phyloP scores from a whole-genome alignment of 1,140 invertebrate species.

The Diabrotica virgifera region DNA sequence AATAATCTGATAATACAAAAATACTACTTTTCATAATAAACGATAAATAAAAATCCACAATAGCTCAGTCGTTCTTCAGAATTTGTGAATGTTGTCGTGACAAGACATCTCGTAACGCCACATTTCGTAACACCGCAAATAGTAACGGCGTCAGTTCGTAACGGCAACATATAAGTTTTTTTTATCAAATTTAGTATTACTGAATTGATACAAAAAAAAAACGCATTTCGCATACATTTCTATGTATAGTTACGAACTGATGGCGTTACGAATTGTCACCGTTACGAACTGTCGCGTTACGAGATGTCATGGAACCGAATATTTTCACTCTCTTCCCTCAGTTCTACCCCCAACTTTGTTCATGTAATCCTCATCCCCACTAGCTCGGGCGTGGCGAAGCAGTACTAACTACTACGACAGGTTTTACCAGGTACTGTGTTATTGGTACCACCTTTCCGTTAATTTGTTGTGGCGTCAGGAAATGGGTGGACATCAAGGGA shows the following conservation, averaged over 20 bases:
- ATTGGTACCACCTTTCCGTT: conserved; percentile 43
- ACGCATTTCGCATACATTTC: no score
- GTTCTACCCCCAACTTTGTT: background rate
- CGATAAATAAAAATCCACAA: background rate
- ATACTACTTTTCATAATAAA: background rate
- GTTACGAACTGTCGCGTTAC: no score
- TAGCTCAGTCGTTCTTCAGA: background rate
- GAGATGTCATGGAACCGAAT: no score
- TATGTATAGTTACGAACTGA: no score
- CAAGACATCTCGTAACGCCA: no score
- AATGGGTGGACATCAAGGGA: conserved; percentile 41
- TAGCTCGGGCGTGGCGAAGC: conserved; percentile 42
- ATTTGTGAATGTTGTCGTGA: conserved; percentile 3
- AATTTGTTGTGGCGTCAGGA: conserved; percentile 41
- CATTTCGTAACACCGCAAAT: no score
- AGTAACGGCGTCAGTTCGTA: no score
- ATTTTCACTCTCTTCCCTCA: background rate
- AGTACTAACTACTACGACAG: conserved; percentile 45
- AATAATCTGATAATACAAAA: conserved; percentile 1
- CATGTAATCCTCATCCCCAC: conserved; percentile 13
- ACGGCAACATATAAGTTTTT: no score
- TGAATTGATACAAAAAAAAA: no score
- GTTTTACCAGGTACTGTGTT: conserved; percentile 46
- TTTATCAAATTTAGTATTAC: no score
- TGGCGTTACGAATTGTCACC: no score